A percentile compares a stretch with the other conserved stretches of the same genome.
Conservation (phyloP, 2,113 vertebrate genomes). For the Tapirus terrestris region DNA sequence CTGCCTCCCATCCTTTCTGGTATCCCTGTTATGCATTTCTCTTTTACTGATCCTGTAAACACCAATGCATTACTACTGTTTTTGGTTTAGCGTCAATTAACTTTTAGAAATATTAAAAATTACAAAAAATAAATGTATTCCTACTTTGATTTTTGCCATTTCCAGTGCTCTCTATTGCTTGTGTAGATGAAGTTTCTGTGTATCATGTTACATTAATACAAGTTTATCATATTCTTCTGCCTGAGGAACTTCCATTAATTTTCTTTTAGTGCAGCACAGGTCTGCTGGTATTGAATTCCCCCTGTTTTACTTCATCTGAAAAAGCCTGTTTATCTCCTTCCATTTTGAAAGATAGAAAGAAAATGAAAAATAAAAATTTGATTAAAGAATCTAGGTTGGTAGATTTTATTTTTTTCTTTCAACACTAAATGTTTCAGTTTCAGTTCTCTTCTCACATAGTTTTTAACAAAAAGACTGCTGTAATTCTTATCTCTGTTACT, state of each 20-base stretch:
- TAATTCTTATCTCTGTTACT: neutral
- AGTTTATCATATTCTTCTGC: neutral
- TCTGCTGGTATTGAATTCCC: neutral
- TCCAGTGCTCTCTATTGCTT: neutral
- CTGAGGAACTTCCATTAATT: neutral
- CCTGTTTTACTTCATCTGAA: neutral
- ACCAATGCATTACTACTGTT: neutral
- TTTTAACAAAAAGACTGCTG: neutral
- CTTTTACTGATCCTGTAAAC: neutral
- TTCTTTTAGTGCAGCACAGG: neutral
- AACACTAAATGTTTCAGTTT: neutral
- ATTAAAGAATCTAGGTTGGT: neutral
- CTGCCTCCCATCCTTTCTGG: neutral
- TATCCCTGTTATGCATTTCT: neutral
- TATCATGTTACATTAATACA: neutral
- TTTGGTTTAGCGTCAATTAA: neutral
- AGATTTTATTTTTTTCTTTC: constrained; percentile 4
- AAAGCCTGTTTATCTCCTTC: neutral
- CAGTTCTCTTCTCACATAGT: neutral
- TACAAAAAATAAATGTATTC: neutral
- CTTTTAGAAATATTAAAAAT: neutral
- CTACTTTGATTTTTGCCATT: neutral
- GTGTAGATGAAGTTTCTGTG: neutral
- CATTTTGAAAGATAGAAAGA: neutral
- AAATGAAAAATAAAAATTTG: neutral